Evolutionary conservation across 2,888 invertebrate genomes (phyloP).

Genomic region (Sacculina carcini): DNA sequence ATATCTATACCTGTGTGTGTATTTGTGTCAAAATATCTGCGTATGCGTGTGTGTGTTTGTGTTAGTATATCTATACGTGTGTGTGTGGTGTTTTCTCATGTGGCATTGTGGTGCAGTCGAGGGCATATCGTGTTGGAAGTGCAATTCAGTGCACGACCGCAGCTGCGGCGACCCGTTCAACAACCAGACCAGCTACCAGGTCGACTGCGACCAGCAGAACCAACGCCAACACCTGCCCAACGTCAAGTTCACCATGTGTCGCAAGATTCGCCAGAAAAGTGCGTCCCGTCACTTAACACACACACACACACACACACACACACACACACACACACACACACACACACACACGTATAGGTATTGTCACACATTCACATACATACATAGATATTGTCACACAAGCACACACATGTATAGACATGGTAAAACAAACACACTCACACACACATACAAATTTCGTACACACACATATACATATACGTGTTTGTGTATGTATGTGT

Average conservation of each 20-base stretch:
- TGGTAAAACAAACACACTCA: not conserved
- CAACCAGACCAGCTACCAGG: constrained; percentile 58
- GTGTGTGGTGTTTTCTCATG: no score
- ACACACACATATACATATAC: not conserved
- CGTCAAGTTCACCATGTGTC: constrained; percentile 52
- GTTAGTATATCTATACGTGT: no score
- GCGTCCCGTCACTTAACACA: constrained; percentile 11
- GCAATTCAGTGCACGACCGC: constrained; percentile 62
- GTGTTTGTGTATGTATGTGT: not conserved
- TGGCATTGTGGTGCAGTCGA: no score
- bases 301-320: no score
- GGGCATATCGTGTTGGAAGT: constrained; percentile 59
- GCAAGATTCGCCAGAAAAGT: constrained; percentile 78
- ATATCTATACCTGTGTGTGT: no score
- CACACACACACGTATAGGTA: not conserved
- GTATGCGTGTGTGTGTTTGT: no score
- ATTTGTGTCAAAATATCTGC: no score
- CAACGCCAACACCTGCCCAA: constrained; percentile 38
- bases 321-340: not conserved
- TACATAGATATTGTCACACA: no score
- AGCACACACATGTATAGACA: no score
- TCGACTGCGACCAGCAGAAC: constrained; percentile 35
- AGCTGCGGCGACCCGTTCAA: constrained; percentile 80
- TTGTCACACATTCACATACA: not conserved
- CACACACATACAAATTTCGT: not conserved